Percentiles rank a stretch among this genome's conserved stretches.
These are phyloP conservation scores for Autographa gamma DNA, from an alignment of 2,888 invertebrate species.

Conservation along the genomic window DNA sequence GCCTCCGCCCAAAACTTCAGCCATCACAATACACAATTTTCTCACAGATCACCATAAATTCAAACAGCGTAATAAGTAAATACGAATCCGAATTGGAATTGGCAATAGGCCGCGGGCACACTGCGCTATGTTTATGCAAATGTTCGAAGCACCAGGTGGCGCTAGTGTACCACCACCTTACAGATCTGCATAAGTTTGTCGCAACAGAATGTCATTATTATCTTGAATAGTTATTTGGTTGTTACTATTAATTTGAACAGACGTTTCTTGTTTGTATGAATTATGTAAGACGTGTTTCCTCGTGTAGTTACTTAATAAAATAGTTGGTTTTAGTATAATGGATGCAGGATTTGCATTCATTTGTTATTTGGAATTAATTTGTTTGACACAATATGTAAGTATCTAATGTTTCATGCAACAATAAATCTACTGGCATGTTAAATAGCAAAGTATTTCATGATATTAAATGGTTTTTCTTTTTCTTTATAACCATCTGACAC, in stretches of 20 bases:
- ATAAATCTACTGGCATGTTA: too few relatives aligned
- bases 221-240: slow-evolving; percentile 53
- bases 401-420: too few relatives aligned
- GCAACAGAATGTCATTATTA: slow-evolving; percentile 53
- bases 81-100: slow-evolving; percentile 42
- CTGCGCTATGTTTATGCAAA: slow-evolving; percentile 53
- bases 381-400: too few relatives aligned
- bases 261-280: slow-evolving; percentile 47
- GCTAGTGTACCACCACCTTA: slow-evolving; percentile 52
- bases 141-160: slow-evolving; percentile 51
- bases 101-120: slow-evolving; percentile 46
- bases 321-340: neutral
- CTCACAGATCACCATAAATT: slow-evolving; percentile 40
- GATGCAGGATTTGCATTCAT: slow-evolving; percentile 1
- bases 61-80: slow-evolving; percentile 48
- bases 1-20: neutral
- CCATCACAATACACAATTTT: slow-evolving; percentile 12
- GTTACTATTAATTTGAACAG: slow-evolving; percentile 51
- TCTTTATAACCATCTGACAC: too few relatives aligned
- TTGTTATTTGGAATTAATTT: neutral
- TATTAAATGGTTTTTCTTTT: too few relatives aligned
- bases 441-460: too few relatives aligned
- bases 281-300: slow-evolving; percentile 34
- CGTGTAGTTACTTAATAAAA: neutral
- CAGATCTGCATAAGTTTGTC: slow-evolving; percentile 62